Evolutionary conservation across 2,113 vertebrate genomes (phyloP).

Genomic region (Eonycteris spelaea): DNA sequence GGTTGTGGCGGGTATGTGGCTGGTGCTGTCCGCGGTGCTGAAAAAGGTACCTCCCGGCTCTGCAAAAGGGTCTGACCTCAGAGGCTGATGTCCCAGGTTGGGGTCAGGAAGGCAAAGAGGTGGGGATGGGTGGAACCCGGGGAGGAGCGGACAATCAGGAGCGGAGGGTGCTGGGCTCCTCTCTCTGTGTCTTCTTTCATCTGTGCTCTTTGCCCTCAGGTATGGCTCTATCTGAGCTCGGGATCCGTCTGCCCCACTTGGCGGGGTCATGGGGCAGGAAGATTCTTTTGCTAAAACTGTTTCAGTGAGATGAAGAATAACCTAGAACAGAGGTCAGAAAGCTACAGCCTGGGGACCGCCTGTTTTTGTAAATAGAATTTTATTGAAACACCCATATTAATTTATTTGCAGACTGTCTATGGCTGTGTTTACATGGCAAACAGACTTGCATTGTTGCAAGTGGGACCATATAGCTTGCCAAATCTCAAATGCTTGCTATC

Average conservation of each 20-base stretch:
- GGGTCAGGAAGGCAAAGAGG: neutral
- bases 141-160: too few species aligned
- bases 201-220: neutral
- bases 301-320: neutral
- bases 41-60: neutral
- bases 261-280: neutral
- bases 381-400: neutral
- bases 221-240: neutral
- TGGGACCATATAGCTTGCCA: neutral
- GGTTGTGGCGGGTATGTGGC: too few species aligned
- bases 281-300: neutral
- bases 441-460: neutral
- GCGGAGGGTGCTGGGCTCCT: neutral
- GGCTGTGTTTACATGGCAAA: neutral
- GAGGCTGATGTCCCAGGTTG: neutral
- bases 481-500: neutral
- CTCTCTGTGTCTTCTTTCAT: neutral
- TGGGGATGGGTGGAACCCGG: too few species aligned
- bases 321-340: neutral
- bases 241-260: neutral
- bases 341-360: fast-evolving
- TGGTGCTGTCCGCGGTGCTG: neutral
- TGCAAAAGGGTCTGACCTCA: neutral
- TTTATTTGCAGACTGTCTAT: neutral
- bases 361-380: neutral